Base-by-base conservation (phyloP, 2,113 vertebrate species). In the Lophochroa leadbeateri region DNA sequence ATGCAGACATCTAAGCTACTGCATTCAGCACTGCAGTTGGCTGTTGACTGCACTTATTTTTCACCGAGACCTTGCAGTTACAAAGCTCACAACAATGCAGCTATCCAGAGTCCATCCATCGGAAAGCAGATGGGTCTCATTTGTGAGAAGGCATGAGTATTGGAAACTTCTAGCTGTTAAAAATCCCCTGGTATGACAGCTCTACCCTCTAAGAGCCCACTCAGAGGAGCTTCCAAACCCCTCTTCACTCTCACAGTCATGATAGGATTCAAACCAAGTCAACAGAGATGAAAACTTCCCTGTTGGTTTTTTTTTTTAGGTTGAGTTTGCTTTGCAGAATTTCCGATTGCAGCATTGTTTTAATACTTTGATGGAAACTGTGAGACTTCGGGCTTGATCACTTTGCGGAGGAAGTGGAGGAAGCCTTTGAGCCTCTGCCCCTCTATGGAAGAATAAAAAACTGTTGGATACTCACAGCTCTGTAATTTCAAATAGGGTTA, bases 401-500 rank as follows among this genome's bases (percentile, higher is more conserved):
- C 47, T 92, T 92, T 53, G 44, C 1, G 3, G 25, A 53, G 24
- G 46, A 82, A 39, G 37, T 28, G 37, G 33, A 78, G 44, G n/a
- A 90, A 92, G 67, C 14, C 44, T 84, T 95, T 85, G 76, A 86
- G 72, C 74, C 46, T 89, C 60, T 61, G 28, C 33, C 55, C 44
- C 17, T 79, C 5, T 2, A 3, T 39, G 27, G 57, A 88, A 86
- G 49, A 93, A 44, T 49, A 71, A 64, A 77, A 65, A 88, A 55
- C 15, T 6, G 9, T 75, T 87, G 43, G 15, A 17, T 52, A 79
- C 37, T 88, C 37, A 55, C 12, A 67, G 75, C 39, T 89, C 68
- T 88, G 49, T 49, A 68, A 14, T 82, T 94, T 96, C 86, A 80
- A 92, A 93, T 87, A 92, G 82, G 35, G 63, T 81, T 76, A 91